Conservation (phyloP, 2,113 vertebrate species). For the Alectura lathami region DNA sequence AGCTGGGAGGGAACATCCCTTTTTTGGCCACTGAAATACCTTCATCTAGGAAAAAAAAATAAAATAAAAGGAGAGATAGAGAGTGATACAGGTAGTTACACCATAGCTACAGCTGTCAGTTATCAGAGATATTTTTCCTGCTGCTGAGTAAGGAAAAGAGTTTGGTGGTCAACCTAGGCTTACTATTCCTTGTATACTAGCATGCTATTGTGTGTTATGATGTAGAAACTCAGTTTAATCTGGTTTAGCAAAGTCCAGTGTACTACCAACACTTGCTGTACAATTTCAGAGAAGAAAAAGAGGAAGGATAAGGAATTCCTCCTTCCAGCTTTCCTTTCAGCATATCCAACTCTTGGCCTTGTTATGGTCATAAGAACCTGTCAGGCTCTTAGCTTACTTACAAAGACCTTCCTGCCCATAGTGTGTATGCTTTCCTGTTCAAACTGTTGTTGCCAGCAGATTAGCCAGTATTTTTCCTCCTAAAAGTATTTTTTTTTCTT, state of each 20-base stretch:
- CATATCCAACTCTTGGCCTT: background rate
- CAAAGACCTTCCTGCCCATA: background rate
- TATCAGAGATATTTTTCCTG: background rate
- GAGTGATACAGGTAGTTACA: too few species aligned
- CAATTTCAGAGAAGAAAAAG: background rate
- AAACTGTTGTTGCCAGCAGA: background rate
- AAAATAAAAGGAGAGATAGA: too few species aligned
- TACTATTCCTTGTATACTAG: background rate
- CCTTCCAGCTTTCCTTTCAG: background rate
- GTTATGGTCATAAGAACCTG: background rate
- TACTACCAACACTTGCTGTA: background rate
- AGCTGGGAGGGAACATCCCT: too few species aligned
- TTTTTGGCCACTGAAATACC: background rate
- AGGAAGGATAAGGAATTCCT: background rate
- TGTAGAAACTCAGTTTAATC: background rate
- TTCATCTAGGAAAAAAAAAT: background rate
- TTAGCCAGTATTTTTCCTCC: background rate
- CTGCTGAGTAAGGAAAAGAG: background rate
- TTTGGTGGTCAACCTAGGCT: background rate
- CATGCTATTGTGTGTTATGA: background rate
- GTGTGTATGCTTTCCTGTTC: background rate
- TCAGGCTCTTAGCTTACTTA: background rate
- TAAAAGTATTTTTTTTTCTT: background rate
- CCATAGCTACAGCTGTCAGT: background rate
- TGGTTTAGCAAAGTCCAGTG: background rate